A percentile compares a stretch with the other conserved stretches of the same genome.
Conservation (phyloP, 1,140 invertebrate genomes). For the Cotesia glomerata region DNA sequence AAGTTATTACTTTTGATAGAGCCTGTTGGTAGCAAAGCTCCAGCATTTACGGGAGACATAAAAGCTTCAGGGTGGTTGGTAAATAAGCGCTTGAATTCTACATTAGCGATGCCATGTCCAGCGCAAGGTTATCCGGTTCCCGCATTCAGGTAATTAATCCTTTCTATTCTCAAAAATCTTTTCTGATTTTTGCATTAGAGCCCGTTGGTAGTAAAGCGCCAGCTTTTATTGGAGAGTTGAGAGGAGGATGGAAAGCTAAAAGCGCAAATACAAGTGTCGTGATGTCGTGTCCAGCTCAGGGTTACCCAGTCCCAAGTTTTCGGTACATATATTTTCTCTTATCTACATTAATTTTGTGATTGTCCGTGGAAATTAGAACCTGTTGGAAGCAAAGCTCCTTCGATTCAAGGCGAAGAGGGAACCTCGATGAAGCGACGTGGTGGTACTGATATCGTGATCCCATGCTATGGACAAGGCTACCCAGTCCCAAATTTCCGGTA, state of each 20-base stretch:
- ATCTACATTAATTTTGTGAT: background rate
- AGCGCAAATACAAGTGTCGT: conserved; percentile 29
- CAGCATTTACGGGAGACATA: conserved; percentile 64
- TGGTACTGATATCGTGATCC: conserved; percentile 71
- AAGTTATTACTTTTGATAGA: conserved; percentile 52
- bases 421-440: conserved; percentile 59
- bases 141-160: conserved; percentile 53
- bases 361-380: conserved; percentile 65
- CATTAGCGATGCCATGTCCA: conserved; percentile 67
- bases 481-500: conserved; percentile 77
- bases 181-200: conserved; percentile 42
- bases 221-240: conserved; percentile 49
- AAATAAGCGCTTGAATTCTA: conserved; percentile 43
- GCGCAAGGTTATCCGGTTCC: conserved; percentile 68
- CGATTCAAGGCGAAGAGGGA: conserved; percentile 67
- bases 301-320: conserved; percentile 68
- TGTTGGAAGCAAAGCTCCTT: conserved; percentile 74
- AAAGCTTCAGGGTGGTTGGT: conserved; percentile 55
- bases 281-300: conserved; percentile 62
- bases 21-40: conserved; percentile 70
- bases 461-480: conserved; percentile 80
- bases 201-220: conserved; percentile 59
- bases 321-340: conserved; percentile 64
- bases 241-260: conserved; percentile 43
- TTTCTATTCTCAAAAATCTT: conserved; percentile 13